These are phyloP conservation scores for Euschistus heros DNA, from an alignment of 1,140 invertebrate genomes.

Conservation along the genomic window DNA sequence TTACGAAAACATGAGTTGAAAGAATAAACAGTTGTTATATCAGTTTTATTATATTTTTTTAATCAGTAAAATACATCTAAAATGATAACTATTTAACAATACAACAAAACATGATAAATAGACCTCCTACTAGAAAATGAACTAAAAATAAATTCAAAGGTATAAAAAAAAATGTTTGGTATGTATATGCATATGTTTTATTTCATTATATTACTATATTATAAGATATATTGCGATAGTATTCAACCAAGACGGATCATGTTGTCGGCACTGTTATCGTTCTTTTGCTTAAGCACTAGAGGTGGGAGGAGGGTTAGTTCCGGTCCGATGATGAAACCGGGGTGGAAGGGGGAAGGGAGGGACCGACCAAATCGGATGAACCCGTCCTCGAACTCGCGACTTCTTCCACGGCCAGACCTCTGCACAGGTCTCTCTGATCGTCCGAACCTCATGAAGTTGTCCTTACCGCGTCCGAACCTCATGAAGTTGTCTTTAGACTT, in stretches of 20 bases:
- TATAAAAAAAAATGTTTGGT: neutral
- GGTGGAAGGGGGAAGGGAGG: constrained; percentile 1
- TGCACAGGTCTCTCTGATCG: constrained; percentile 13
- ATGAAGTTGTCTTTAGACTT: constrained; percentile 25
- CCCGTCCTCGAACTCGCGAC: neutral
- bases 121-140: neutral
- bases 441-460: constrained; percentile 34
- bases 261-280: neutral
- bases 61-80: constrained; percentile 3
- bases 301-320: constrained; percentile 23
- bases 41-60: neutral
- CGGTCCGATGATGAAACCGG: constrained; percentile 22
- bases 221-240: neutral
- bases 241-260: constrained; percentile 5
- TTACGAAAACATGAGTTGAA: neutral
- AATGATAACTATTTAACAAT: neutral
- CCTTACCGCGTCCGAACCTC: constrained; percentile 28
- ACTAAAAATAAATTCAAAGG: constrained; percentile 3
- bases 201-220: too few species aligned
- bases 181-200: too few species aligned
- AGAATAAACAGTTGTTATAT: constrained; percentile 9
- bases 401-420: neutral
- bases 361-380: constrained; percentile 22
- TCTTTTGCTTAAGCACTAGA: neutral
- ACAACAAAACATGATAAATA: too few species aligned